phyloP scores from a whole-genome alignment of 2,888 invertebrate genomes.

The Abscondita cerata region DNA sequence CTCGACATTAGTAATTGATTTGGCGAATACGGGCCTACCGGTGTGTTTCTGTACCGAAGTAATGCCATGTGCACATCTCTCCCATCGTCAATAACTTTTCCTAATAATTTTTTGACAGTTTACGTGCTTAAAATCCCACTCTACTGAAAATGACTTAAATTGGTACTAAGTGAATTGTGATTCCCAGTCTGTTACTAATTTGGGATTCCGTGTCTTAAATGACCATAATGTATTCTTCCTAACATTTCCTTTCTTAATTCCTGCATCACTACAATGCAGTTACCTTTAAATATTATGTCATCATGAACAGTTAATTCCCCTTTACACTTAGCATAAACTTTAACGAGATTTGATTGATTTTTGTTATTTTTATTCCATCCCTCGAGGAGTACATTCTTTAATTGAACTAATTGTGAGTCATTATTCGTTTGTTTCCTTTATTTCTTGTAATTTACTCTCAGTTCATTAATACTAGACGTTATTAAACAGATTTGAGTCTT shows the following conservation, averaged over 20 bases:
- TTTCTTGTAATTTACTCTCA: too few relatives aligned
- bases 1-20: constrained; percentile 15
- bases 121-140: constrained; percentile 18
- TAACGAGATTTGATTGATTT: not conserved
- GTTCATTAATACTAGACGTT: too few relatives aligned
- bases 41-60: constrained; percentile 15
- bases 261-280: constrained; percentile 35
- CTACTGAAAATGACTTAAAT: constrained; percentile 5
- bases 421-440: too few relatives aligned
- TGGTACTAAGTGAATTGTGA: constrained; percentile 13
- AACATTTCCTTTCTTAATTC: constrained; percentile 40
- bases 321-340: constrained; percentile 8
- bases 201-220: constrained; percentile 33
- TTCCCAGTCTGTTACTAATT: constrained; percentile 20
- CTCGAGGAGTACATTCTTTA: too few relatives aligned
- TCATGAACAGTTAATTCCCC: constrained; percentile 26
- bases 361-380: too few relatives aligned
- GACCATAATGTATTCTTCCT: constrained; percentile 40
- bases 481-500: too few relatives aligned
- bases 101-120: constrained; percentile 12
- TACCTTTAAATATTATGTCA: constrained; percentile 29
- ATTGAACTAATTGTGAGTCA: too few relatives aligned
- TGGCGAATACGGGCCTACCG: not conserved
- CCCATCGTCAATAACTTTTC: constrained; percentile 13
- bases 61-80: constrained; percentile 19